Base-by-base conservation (phyloP, 2,888 invertebrate species). In the Leptopilina drosophilae region DNA sequence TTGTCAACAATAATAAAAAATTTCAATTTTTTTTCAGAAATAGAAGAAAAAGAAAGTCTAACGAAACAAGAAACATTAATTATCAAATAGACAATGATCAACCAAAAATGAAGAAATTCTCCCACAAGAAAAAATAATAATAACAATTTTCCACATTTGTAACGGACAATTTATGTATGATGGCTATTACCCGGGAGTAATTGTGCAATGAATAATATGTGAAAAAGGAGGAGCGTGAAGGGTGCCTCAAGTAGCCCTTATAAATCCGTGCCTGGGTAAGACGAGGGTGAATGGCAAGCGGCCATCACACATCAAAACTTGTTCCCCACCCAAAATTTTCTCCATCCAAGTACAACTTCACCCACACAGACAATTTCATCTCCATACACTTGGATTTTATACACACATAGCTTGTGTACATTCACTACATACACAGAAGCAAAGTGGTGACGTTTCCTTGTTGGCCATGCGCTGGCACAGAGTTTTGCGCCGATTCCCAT, bases 251-350 rank as follows among this genome's bases (percentile, higher is more conserved):
- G 73, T 73, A 73, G 73, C 73, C 73, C 56, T 73, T 73, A 33
- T 33, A 56, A 73, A 73, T 56, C 56, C 73, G 40, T 33, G 33
- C 53, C 73, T 73, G 73, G 42, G 49, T 65, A 76, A 75, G 56
- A 20, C 46, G 65, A 76, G 76, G 66, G 64, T 76, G 78, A 79
- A 79, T 79, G 76, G 76, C 76, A 79, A 76, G 78, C 78, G 78
- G 76, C 78, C 76, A 76, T 76, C 76, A 76, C 73, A 73, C 73
- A 73, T 73, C 73, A 73, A 73, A 69, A 73, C 33, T 33, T 33
- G 2, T 73, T 53, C 59, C 62, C 62, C 69, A 15, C 59, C 42
- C 0, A 56, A 40, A 78, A 64, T 62, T 67, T 78, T 46, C 53
- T 33, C 12, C n/a, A 59, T 69, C 42, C 7, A 59, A 73, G 33